A percentile compares a stretch with the other conserved stretches of the same genome.
Evolutionary conservation across 2,113 vertebrate species (phyloP).

Genomic region (Neofelis nebulosa): DNA sequence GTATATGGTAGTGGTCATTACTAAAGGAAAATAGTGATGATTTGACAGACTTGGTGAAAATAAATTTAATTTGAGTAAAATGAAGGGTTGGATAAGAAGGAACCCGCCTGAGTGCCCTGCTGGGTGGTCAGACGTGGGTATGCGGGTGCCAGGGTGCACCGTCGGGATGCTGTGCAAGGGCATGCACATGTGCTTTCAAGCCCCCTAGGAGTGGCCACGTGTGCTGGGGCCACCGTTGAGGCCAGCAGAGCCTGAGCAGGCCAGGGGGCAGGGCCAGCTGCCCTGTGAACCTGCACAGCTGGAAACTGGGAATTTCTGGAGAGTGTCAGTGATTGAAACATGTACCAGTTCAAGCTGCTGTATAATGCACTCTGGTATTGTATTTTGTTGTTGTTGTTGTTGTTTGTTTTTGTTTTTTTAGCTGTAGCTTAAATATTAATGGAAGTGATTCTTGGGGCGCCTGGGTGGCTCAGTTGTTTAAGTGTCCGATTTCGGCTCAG

Average conservation of each 20-base stretch:
- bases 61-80: neutral
- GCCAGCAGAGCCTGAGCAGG: too few species aligned
- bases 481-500: too few species aligned
- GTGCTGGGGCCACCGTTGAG: too few species aligned
- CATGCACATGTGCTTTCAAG: too few species aligned
- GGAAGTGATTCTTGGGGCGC: neutral
- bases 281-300: neutral
- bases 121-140: too few species aligned
- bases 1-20: neutral
- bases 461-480: too few species aligned
- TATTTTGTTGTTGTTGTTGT: too few species aligned
- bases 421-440: neutral
- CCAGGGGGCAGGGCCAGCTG: too few species aligned
- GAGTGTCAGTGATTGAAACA: neutral
- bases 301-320: neutral
- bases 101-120: too few species aligned
- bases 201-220: too few species aligned
- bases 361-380: neutral
- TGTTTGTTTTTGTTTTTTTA: neutral
- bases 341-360: neutral
- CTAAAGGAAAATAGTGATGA: neutral
- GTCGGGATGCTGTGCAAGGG: too few species aligned
- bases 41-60: slow-evolving; percentile 30
- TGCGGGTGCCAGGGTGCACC: too few species aligned
- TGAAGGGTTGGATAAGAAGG: neutral